Evolutionary conservation across 2,888 invertebrate species (phyloP).

Genomic region (Mystacides longicornis): DNA sequence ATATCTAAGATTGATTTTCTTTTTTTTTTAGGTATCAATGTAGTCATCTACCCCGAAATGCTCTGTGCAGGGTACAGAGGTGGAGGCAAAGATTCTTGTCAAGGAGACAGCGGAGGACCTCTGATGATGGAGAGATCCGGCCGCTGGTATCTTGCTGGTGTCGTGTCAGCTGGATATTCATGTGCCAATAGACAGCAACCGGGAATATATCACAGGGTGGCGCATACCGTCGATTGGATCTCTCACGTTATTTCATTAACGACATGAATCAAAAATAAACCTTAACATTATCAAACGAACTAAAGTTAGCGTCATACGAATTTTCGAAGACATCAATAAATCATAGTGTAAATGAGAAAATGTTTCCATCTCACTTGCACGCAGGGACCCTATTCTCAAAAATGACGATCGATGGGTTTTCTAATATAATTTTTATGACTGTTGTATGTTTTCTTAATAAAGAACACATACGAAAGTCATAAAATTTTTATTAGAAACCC

Average conservation of each 20-base stretch:
- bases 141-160: constrained; percentile 84
- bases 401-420: no score
- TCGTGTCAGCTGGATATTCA: constrained; percentile 90
- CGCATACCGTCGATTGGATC: constrained; percentile 92
- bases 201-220: constrained; percentile 88
- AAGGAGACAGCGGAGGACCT: constrained; percentile 85
- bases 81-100: constrained; percentile 72
- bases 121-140: constrained; percentile 82
- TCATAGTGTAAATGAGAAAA: no score
- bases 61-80: constrained; percentile 87
- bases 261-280: no score
- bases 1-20: no score
- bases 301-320: not conserved
- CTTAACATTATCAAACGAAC: not conserved
- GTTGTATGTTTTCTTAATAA: no score
- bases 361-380: no score
- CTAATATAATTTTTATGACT: no score
- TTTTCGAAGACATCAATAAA: not conserved
- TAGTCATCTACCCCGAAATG: constrained; percentile 92
- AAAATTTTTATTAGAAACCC: no score
- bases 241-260: constrained; percentile 44
- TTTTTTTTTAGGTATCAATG: constrained; percentile 60
- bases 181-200: constrained; percentile 91
- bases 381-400: no score
- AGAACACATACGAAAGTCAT: no score